Evolutionary conservation across 1,140 invertebrate genomes (phyloP).

Genomic region (Centruroides sculpturatus): DNA sequence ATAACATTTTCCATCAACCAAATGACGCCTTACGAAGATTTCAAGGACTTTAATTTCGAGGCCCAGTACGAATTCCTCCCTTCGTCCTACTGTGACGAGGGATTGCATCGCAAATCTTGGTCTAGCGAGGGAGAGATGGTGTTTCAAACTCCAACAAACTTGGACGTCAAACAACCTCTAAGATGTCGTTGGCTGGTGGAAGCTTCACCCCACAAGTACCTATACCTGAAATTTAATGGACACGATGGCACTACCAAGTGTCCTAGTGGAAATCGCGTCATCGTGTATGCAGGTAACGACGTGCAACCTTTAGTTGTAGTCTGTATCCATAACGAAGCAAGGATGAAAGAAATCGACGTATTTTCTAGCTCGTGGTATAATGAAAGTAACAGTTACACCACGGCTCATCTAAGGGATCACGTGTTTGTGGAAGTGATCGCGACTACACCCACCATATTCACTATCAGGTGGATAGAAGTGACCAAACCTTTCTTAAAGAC

Average conservation of each 20-base stretch:
- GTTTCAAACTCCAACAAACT: background rate
- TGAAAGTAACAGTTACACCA: slow-evolving; percentile 2
- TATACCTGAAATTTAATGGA: slow-evolving; percentile 19
- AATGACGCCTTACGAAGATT: slow-evolving; percentile 71
- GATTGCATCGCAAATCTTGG: slow-evolving; percentile 11
- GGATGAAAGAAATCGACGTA: slow-evolving; percentile 14
- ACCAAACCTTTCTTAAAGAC: slow-evolving; percentile 32
- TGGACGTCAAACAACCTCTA: background rate
- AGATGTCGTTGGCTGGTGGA: slow-evolving; percentile 18
- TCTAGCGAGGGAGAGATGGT: slow-evolving; percentile 16
- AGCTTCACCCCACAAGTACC: slow-evolving; percentile 16
- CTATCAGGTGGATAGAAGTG: slow-evolving; percentile 68
- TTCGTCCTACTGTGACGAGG: slow-evolving; percentile 39
- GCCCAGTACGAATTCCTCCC: slow-evolving; percentile 65
- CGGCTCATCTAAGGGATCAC: slow-evolving; percentile 8
- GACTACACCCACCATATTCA: slow-evolving; percentile 52
- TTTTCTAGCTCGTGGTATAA: slow-evolving; percentile 18
- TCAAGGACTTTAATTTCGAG: slow-evolving; percentile 64
- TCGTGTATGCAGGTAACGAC: slow-evolving; percentile 15
- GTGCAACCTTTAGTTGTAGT: slow-evolving; percentile 15
- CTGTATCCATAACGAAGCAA: slow-evolving; percentile 9
- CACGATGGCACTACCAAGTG: slow-evolving; percentile 9
- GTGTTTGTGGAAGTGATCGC: slow-evolving; percentile 54
- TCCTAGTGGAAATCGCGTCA: slow-evolving; percentile 11
- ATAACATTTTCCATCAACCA: slow-evolving; percentile 61